Base-by-base conservation (phyloP, 2,797 vertebrate genomes). In the Agapornis canus region DNA sequence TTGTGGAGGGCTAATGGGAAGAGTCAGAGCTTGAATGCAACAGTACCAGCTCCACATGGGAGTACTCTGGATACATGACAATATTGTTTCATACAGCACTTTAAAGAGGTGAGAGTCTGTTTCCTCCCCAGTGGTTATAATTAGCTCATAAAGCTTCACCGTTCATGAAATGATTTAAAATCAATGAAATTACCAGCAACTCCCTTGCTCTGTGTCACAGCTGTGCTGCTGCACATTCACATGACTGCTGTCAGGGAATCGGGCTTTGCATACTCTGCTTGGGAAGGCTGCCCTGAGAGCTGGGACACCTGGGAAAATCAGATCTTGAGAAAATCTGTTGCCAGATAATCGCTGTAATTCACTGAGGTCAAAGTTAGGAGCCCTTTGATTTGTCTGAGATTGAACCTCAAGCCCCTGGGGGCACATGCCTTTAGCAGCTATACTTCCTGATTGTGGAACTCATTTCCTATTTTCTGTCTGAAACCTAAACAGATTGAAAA, bases 401-500 rank as follows among this genome's bases (percentile, higher is more conserved):
- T 96, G 94, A 97, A 96, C 91, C 92, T 97, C 94, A 94, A 92
- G 61, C 90, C 94, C 87, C 93, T 72, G 47, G 93, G 94, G 96
- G 89, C 89, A 86, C 82, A 97, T 92, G 87, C 86, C 89, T 97
- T 91, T 93, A 97, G 96, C 94, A 95, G 97, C 96, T 94, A 96
- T 94, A 75, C 76, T 92, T 97, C 94, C 97, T 96, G 96, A 97
- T 96, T 96, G 94, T 94, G 86, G 91, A 97, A 96, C 94, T 98
- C 97, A 95, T 96, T 97, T 97, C 97, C 95, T 95, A 96, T 97
- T 96, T 98, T 98, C 96, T 97, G 93, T 97, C 92, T 96, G 84
- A 95, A 96, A 94, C 79, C 82, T 94, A 92, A 96, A 95, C 92
- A 92, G 86, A 88, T 87, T 79, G 87, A 51, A 92, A 95, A 96